These are phyloP conservation scores for Bothrops alternatus DNA, from an alignment of 2,797 vertebrate genomes.

Conservation along the genomic window DNA sequence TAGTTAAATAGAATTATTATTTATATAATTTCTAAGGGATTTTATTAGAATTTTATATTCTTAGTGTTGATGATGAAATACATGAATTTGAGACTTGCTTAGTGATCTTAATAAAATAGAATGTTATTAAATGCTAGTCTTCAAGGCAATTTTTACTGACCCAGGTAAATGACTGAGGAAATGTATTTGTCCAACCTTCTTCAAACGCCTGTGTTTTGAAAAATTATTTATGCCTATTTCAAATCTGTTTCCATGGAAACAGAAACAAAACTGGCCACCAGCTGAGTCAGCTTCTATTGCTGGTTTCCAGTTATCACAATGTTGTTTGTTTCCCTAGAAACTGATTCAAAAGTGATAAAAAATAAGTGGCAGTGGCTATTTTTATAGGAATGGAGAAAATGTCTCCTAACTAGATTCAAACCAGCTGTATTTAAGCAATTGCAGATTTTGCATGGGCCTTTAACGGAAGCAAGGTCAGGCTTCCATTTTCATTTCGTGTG, in stretches of 20 bases:
- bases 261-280: conserved; percentile 62
- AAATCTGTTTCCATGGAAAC: conserved; percentile 66
- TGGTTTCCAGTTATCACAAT: conserved; percentile 58
- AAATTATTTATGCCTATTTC: conserved; percentile 60
- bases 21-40: background rate
- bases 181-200: conserved; percentile 49
- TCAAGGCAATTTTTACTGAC: background rate
- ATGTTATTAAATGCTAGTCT: background rate
- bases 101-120: background rate
- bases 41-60: background rate
- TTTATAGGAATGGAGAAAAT: background rate
- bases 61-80: background rate
- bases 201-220: conserved; percentile 49
- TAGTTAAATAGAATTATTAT: background rate
- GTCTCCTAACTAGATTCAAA: conserved; percentile 20
- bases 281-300: conserved; percentile 68
- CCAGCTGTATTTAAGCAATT: background rate
- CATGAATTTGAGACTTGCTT: background rate
- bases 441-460: conserved; percentile 31
- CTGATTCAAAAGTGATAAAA: conserved; percentile 50
- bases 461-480: conserved; percentile 1
- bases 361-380: conserved; percentile 16
- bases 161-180: conserved; percentile 36
- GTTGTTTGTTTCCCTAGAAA: conserved; percentile 67
- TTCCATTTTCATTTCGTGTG: conserved; percentile 33